Percentiles rank a stretch among this genome's conserved stretches.
Conservation (phyloP, 2,888 invertebrate species). For the Microdon myrmicae region DNA sequence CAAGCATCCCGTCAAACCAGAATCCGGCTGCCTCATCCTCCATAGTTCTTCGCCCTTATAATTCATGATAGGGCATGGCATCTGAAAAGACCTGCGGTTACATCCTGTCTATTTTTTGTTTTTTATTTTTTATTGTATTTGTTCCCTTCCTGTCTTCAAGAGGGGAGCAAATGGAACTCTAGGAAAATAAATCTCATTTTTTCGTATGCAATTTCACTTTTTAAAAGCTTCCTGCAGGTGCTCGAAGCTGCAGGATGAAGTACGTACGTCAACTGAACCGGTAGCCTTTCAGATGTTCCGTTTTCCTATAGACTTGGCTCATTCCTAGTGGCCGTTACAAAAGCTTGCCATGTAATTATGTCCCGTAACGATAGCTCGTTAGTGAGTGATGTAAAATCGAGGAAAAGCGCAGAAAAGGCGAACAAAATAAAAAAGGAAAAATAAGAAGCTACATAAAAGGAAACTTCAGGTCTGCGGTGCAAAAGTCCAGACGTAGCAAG, state of each 20-base stretch:
- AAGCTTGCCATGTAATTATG: slow-evolving; percentile 52
- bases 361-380: slow-evolving; percentile 52
- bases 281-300: slow-evolving; percentile 39
- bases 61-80: slow-evolving; percentile 34
- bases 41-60: too few species aligned
- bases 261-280: slow-evolving; percentile 4
- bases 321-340: slow-evolving; percentile 27
- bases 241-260: background rate
- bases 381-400: slow-evolving; percentile 49
- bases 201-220: slow-evolving; percentile 47
- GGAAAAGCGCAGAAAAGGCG: slow-evolving; percentile 25
- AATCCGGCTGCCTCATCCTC: too few species aligned
- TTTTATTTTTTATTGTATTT: slow-evolving; percentile 9
- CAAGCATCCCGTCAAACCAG: slow-evolving; percentile 30
- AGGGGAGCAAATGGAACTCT: slow-evolving; percentile 14
- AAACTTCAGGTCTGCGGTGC: slow-evolving; percentile 25
- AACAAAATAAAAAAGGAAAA: slow-evolving; percentile 4
- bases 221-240: slow-evolving; percentile 52
- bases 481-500: slow-evolving; percentile 22
- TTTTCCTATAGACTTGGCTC: slow-evolving; percentile 37
- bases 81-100: slow-evolving; percentile 51
- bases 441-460: slow-evolving; percentile 2
- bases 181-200: slow-evolving; percentile 51
- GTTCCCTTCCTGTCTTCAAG: slow-evolving; percentile 18
- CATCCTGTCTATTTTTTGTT: slow-evolving; percentile 37